Conservation (phyloP, 2,888 invertebrate genomes). For the Drosophila melanocephala region DNA sequence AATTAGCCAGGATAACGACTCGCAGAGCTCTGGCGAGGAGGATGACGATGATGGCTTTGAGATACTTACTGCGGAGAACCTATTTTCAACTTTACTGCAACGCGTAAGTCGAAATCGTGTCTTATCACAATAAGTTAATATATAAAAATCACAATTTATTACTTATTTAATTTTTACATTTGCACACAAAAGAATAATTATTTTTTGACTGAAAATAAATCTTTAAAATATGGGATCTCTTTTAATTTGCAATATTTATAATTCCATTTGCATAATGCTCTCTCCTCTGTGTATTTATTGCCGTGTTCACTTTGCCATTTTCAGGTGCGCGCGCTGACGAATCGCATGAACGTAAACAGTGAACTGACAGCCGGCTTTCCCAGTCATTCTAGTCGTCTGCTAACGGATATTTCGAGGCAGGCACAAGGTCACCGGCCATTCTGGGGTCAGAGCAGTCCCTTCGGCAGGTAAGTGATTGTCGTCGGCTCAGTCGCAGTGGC, state of each 20-base stretch:
- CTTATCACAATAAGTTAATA: not conserved
- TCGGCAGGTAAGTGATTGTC: slow-evolving; percentile 81
- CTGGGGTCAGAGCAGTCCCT: slow-evolving; percentile 84
- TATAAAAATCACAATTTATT: not conserved
- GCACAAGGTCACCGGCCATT: slow-evolving; percentile 83
- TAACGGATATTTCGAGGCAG: slow-evolving; percentile 86
- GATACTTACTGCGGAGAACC: slow-evolving; percentile 94
- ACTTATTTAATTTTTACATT: not conserved
- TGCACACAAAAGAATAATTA: not conserved
- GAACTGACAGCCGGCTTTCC: slow-evolving; percentile 89
- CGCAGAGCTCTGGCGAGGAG: slow-evolving; percentile 94
- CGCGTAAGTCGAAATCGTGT: slow-evolving; percentile 87
- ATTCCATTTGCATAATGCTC: not conserved
- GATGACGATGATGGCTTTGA: slow-evolving; percentile 93
- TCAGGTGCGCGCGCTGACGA: slow-evolving; percentile 93
- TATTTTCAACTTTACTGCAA: slow-evolving; percentile 94
- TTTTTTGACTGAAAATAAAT: not conserved
- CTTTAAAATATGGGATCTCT: not conserved
- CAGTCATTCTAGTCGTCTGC: slow-evolving; percentile 87
- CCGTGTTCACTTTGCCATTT: not conserved
- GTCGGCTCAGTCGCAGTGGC: not conserved
- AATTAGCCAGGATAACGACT: slow-evolving; percentile 88
- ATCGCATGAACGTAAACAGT: slow-evolving; percentile 93
- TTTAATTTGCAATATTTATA: not conserved
- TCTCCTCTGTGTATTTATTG: not conserved